Base-by-base conservation (phyloP, 2,797 vertebrate species). In the Tarsius wallacei region DNA sequence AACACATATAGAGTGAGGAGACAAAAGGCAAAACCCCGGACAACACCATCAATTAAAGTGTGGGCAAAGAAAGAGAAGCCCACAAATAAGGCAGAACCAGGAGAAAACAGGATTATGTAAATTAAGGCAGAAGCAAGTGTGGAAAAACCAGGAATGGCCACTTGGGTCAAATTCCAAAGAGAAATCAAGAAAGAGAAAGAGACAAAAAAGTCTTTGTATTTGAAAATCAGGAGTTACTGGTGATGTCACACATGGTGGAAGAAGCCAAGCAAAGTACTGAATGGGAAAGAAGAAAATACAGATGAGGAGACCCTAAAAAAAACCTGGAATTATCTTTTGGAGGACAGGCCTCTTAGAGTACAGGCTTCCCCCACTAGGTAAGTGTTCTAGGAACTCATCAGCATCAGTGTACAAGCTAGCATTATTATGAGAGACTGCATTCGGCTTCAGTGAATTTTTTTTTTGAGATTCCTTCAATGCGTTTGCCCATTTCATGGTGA, bases 111-210 rank as follows among this genome's bases (percentile, higher is more conserved):
- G 31, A 73, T 47, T 71, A 42, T 16, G 1, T 13, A 86, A 84
- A 11, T 31, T 57, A 87, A 84, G 24, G 17, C 59, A 89, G 31
- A 83, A 63, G 47, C 47, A 64, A 74, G 12, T 28, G 1, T 36
- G 19, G 7, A 78, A 51, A 82, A 57, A 73, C 9, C 16, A 87
- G 3, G 14, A 19, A 64, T 49, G 51, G 7, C 21, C 68, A 90
- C 59, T 53, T 68, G 9, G 16, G 16, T 71, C 88, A 97, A 90
- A 83, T 71, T 91, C n/a, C 74, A 70, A 74, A 63, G 31, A 91
- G 47, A 80, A 64, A 47, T 47, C 33, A 74, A 85, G 2, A 2
- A 47, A 93, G 47, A 94, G 13, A 92, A 57, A 88, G 57, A 91
- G 47, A 47, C 1, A 64, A 36, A 53, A 88, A 73, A 61, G 42